These are phyloP conservation scores for Trachelipus rathkii DNA, from an alignment of 1,140 invertebrate species.

Conservation along the genomic window DNA sequence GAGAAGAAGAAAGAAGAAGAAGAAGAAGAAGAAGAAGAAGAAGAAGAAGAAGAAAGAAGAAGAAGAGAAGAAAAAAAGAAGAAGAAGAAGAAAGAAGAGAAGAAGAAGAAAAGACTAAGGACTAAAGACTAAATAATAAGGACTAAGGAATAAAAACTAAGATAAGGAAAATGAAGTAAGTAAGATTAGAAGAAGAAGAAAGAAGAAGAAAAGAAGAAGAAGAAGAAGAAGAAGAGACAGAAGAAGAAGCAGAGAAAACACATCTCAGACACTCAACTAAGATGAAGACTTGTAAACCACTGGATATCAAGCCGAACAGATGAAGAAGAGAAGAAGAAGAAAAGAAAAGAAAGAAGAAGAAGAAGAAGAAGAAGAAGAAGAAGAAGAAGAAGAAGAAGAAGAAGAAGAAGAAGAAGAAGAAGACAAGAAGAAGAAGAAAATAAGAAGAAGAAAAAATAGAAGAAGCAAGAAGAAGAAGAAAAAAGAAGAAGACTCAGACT, in stretches of 20 bases:
- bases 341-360: background rate
- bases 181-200: too few species aligned
- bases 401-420: too few species aligned
- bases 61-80: constrained; percentile 9
- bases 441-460: too few species aligned
- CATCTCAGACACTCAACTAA: background rate
- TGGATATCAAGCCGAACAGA: background rate
- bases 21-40: constrained; percentile 9
- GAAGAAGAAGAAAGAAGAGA: too few species aligned
- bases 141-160: too few species aligned
- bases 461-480: too few species aligned
- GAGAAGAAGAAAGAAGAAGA: constrained; percentile 9
- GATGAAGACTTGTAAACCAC: background rate
- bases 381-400: background rate
- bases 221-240: background rate
- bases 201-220: too few species aligned
- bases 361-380: constrained; percentile 4
- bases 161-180: constrained; percentile 2
- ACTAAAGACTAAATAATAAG: too few species aligned
- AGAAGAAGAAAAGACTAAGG: too few species aligned
- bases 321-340: background rate
- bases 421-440: too few species aligned
- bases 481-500: too few species aligned
- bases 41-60: constrained; percentile 9
- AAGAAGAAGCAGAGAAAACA: constrained; percentile 4